These are phyloP conservation scores for Ovibos moschatus DNA, from an alignment of 2,113 vertebrate genomes.

Conservation along the genomic window DNA sequence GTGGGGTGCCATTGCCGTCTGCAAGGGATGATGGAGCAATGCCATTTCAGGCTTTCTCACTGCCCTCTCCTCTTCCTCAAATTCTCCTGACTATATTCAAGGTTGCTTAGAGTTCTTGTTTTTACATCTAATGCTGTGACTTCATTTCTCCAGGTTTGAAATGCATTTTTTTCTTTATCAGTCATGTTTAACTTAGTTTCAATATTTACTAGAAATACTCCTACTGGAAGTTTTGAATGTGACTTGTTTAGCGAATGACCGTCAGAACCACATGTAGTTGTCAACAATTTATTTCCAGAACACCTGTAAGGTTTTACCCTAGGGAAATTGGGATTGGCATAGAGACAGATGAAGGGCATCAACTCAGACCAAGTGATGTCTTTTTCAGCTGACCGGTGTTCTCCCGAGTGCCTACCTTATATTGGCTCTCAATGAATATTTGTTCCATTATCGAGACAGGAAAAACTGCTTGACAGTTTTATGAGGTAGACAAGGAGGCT, in stretches of 20 bases:
- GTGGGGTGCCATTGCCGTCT: too few relatives aligned
- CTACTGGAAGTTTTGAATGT: background rate
- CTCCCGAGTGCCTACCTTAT: background rate
- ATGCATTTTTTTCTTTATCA: background rate
- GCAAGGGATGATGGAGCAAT: rapidly evolving
- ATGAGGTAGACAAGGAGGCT: background rate
- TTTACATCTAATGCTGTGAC: background rate
- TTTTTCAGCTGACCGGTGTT: background rate
- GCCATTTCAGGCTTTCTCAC: background rate
- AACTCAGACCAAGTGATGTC: background rate
- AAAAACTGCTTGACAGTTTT: background rate
- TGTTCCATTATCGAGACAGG: background rate
- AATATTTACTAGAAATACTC: background rate
- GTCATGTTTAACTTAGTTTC: background rate
- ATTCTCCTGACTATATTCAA: background rate
- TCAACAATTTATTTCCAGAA: background rate
- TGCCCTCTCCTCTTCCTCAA: background rate
- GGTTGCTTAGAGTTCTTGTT: background rate
- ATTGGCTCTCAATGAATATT: background rate
- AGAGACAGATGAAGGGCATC: background rate
- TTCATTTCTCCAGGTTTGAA: background rate
- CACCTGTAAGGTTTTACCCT: background rate
- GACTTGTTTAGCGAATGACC: background rate
- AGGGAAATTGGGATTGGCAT: background rate
- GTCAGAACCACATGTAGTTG: background rate